These are phyloP conservation scores for Dasyprocta punctata DNA, from an alignment of 2,113 vertebrate species.

Conservation along the genomic window DNA sequence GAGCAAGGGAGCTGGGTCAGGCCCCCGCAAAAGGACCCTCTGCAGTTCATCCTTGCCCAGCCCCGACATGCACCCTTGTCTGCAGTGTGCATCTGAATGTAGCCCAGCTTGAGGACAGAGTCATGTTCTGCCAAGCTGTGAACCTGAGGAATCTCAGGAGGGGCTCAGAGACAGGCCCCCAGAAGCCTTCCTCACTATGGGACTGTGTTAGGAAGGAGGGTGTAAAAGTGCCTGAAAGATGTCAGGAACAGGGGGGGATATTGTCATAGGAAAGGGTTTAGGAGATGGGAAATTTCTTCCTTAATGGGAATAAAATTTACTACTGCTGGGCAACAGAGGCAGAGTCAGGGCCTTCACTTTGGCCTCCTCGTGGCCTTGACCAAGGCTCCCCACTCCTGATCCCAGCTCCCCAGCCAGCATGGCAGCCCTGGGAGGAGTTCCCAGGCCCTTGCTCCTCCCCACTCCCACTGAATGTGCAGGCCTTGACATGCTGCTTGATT, in stretches of 20 bases:
- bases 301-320: not conserved
- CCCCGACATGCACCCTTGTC: not conserved
- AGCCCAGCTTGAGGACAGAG: not conserved
- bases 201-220: not conserved
- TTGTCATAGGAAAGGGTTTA: not conserved
- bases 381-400: not conserved
- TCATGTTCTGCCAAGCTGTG: not conserved
- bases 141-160: not conserved
- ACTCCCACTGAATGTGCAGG: not conserved
- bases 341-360: not conserved
- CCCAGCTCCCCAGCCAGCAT: not conserved
- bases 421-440: conserved; percentile 41
- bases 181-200: not conserved
- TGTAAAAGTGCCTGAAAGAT: not conserved
- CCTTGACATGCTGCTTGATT: not conserved
- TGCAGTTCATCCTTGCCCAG: not conserved
- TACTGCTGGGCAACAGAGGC: not conserved
- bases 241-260: not conserved
- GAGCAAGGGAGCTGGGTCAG: not conserved
- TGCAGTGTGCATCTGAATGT: not conserved
- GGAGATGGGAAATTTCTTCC: not conserved
- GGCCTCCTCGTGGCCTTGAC: not conserved
- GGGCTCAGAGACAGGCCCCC: not conserved
- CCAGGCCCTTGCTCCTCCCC: not conserved
- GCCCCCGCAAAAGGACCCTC: not conserved